phyloP scores from a whole-genome alignment of 2,888 invertebrate species.

The Rhagophthalmus giganteus region DNA sequence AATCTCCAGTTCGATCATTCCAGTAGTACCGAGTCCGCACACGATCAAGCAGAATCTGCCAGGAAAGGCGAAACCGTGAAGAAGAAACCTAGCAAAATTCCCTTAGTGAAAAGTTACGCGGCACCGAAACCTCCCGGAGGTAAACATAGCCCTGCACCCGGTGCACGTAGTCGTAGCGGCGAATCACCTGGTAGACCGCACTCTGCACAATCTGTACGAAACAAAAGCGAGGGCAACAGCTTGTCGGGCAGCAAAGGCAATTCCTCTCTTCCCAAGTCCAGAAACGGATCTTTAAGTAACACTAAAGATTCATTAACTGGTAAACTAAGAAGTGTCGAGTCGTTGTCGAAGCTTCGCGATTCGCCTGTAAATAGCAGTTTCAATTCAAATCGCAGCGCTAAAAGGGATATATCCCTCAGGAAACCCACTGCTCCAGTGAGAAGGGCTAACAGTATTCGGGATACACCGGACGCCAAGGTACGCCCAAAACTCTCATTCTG shows the following conservation, averaged over 20 bases:
- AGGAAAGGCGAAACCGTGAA: constrained; percentile 37
- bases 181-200: constrained; percentile 57
- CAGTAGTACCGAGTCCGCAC: constrained; percentile 68
- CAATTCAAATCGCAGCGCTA: constrained; percentile 34
- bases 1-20: constrained; percentile 61
- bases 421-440: constrained; percentile 43
- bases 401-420: constrained; percentile 40
- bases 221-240: constrained; percentile 48
- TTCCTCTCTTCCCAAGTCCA: constrained; percentile 51
- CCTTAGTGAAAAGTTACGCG: constrained; percentile 62
- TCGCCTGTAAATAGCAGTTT: constrained; percentile 41
- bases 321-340: constrained; percentile 57
- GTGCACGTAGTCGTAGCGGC: constrained; percentile 56
- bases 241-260: constrained; percentile 48
- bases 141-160: constrained; percentile 49
- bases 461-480: constrained; percentile 66
- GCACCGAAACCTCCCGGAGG: constrained; percentile 65
- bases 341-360: constrained; percentile 54
- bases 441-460: constrained; percentile 50
- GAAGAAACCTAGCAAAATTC: constrained; percentile 71
- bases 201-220: constrained; percentile 58
- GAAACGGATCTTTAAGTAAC: constrained; percentile 52
- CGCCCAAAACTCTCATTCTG: constrained; percentile 72
- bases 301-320: constrained; percentile 59
- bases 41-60: constrained; percentile 60